Percentiles rank a stretch among this genome's conserved stretches.
phyloP scores from a whole-genome alignment of 1,140 invertebrate species.

The Trachelipus rathkii region DNA sequence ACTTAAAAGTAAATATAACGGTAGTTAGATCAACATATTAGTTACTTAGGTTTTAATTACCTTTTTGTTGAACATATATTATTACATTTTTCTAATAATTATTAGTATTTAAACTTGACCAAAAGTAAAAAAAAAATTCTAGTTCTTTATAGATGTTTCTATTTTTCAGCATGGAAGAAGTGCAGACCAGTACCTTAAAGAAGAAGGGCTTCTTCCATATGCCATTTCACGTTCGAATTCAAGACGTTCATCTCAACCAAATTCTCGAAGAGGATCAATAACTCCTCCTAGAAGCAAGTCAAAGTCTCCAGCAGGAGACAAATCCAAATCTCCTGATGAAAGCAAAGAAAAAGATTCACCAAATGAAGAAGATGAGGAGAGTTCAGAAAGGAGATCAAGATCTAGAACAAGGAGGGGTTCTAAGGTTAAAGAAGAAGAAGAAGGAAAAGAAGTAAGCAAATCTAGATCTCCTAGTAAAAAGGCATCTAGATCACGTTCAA shows the following conservation, averaged over 20 bases:
- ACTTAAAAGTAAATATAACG: too few relatives aligned
- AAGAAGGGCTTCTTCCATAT: not conserved
- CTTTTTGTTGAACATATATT: too few relatives aligned
- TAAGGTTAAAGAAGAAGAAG: not conserved
- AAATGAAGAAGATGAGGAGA: too few relatives aligned
- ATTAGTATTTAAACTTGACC: too few relatives aligned
- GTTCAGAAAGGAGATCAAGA: too few relatives aligned
- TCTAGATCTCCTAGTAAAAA: not conserved
- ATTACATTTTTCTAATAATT: too few relatives aligned
- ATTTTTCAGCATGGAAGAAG: not conserved
- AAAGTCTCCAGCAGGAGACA: not conserved
- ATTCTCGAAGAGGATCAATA: not conserved
- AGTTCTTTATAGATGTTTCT: not conserved
- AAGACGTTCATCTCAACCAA: not conserved
- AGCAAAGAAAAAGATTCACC: too few relatives aligned
- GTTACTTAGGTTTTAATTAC: too few relatives aligned
- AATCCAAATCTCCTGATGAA: too few relatives aligned
- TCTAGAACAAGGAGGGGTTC: not conserved
- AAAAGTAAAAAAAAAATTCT: too few relatives aligned
- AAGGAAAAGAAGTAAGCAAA: slow-evolving; percentile 16
- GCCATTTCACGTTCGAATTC: not conserved
- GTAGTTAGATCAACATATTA: too few relatives aligned
- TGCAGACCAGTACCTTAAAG: not conserved
- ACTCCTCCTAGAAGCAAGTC: not conserved
- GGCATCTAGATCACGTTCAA: not conserved